These are phyloP conservation scores for Eunapius fragilis DNA, from an alignment of 37 sponge, comb jelly and placozoan genomes.

Conservation along the genomic window DNA sequence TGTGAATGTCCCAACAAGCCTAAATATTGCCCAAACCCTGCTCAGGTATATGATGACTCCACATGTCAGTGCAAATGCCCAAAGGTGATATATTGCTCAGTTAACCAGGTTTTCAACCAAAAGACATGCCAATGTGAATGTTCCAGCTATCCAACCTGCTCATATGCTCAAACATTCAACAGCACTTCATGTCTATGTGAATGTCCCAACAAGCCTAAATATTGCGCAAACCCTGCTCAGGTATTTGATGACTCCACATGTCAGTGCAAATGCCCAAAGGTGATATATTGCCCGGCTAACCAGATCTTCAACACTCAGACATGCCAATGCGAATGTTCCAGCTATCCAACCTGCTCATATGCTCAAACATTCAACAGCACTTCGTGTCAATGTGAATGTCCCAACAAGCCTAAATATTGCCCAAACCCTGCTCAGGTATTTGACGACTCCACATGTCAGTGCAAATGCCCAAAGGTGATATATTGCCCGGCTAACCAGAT, in stretches of 20 bases:
- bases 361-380: neutral
- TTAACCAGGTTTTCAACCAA: neutral
- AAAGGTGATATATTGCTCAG: neutral
- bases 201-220: neutral
- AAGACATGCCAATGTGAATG: conserved; percentile 9
- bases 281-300: neutral
- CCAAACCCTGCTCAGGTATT: too few relatives aligned
- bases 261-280: conserved; percentile 10
- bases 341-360: neutral
- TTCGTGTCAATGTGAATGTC: conserved; percentile 2
- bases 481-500: too few relatives aligned
- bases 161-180: neutral
- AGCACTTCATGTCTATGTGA: neutral
- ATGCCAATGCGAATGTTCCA: conserved; percentile 34
- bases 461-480: too few relatives aligned
- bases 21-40: neutral
- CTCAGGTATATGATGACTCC: neutral
- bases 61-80: conserved; percentile 12
- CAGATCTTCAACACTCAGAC: conserved; percentile 16
- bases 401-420: too few relatives aligned
- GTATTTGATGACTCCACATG: neutral
- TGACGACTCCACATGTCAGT: too few relatives aligned
- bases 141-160: neutral
- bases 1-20: neutral
- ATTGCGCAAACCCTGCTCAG: neutral